Evolutionary conservation across 2,797 vertebrate genomes (phyloP), one percentile per base, ranked within the genome.

Genomic region (Sebastes iracundus): DNA sequence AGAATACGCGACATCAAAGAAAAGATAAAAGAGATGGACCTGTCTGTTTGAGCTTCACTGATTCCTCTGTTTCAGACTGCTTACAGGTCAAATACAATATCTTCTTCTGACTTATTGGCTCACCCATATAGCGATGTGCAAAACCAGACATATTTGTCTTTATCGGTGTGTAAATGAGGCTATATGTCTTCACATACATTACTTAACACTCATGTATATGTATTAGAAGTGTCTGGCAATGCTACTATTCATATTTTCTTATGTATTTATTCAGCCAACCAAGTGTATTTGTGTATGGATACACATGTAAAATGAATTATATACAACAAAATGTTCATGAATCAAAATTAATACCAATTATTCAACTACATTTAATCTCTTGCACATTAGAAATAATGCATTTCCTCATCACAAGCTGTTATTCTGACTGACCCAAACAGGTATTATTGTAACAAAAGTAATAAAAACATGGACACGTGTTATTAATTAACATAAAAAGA

Each of bases 1-100:
- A 62, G 56, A 72, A 60, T 46, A 55, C 61, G 33, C 23, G 70
- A 88, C 81, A 87, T 87, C 75, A 85, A 84, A 87, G 80, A 72
- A 23, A 28, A 72, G 58, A 89, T 79, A 68, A 85, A 86, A 83
- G 80, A 62, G 42, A 77, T 18, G 68, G 64, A 63, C 59, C 68
- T 69, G 9, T 56, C 60, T 83, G 9, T 77, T 59, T 77, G 55
- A 88, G 68, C 33, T 27, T 28, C 27, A 38, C 56, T 25, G 61
- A 78, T 79, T 73, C 30, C 16, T 61, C 20, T 77, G 62, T 82
- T 83, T 69, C 6, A 80, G 25, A 72, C 12, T 55, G 49, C 16
- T 59, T 69, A 59, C 16, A 64, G 67, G 64, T 84, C 79, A 84
- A 80, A 81, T 23, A 72, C 65, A 81, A 69, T 69, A 55, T 56